These are phyloP conservation scores for Paraescarpia echinospica DNA, from an alignment of 1,140 invertebrate species.

Conservation along the genomic window DNA sequence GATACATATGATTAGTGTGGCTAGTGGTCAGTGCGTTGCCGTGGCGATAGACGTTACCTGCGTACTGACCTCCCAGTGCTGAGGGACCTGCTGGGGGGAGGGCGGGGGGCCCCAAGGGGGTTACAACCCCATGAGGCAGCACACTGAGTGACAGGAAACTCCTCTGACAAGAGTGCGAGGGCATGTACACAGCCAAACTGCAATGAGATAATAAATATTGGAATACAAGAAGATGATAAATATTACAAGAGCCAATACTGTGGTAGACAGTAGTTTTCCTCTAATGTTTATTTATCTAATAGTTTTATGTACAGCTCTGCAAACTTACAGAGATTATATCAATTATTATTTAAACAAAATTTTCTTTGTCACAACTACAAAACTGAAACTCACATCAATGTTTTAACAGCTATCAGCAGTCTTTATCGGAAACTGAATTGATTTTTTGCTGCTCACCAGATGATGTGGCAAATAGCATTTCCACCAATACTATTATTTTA, in stretches of 20 bases:
- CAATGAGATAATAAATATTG: not conserved
- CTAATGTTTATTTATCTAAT: not conserved
- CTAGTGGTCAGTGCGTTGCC: not conserved
- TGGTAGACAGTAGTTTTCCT: not conserved
- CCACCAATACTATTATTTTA: too few relatives aligned
- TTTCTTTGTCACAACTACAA: too few relatives aligned
- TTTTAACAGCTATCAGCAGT: too few relatives aligned
- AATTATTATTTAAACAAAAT: too few relatives aligned
- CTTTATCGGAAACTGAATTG: too few relatives aligned
- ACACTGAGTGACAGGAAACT: conserved; percentile 57
- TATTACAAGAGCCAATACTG: not conserved
- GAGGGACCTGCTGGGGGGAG: not conserved
- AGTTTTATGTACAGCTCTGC: too few relatives aligned
- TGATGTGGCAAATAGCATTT: too few relatives aligned
- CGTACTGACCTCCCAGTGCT: not conserved
- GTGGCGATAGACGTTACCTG: conserved; percentile 8
- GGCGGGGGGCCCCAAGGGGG: conserved; percentile 27
- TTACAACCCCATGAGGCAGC: conserved; percentile 59
- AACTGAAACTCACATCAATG: too few relatives aligned
- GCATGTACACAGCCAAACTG: conserved; percentile 59
- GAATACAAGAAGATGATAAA: not conserved
- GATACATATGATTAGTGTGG: not conserved
- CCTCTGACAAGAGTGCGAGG: conserved; percentile 56
- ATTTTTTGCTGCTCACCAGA: too few relatives aligned
- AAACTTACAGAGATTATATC: too few relatives aligned